A percentile compares a stretch with the other conserved stretches of the same genome.
phyloP scores from a whole-genome alignment of 2,888 invertebrate genomes.

The Caenorhabditis japonica region DNA sequence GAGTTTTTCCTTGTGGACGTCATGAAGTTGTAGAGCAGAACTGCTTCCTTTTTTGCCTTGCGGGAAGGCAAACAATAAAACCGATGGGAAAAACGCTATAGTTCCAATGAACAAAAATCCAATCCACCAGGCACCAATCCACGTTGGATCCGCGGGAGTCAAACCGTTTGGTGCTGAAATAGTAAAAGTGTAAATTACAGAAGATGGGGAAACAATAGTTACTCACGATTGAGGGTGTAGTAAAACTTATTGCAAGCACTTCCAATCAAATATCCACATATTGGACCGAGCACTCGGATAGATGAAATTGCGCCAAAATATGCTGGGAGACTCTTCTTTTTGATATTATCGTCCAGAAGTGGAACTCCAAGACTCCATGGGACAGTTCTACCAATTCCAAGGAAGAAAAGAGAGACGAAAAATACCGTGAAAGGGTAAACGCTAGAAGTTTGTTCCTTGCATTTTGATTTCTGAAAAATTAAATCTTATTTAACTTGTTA shows the following conservation, averaged over 20 bases:
- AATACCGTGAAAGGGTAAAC: conserved; percentile 72
- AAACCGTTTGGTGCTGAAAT: conserved; percentile 70
- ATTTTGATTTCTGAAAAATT: conserved; percentile 61
- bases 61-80: conserved; percentile 78
- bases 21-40: conserved; percentile 40
- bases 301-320: conserved; percentile 77
- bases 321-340: conserved; percentile 73
- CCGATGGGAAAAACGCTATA: conserved; percentile 67
- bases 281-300: conserved; percentile 76
- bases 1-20: conserved; percentile 42
- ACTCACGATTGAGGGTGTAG: conserved; percentile 68
- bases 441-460: conserved; percentile 64
- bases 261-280: conserved; percentile 77
- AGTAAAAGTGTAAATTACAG: background rate
- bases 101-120: conserved; percentile 77
- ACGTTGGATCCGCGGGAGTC: conserved; percentile 77
- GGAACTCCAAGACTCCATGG: conserved; percentile 77
- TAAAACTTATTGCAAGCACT: conserved; percentile 72
- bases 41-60: conserved; percentile 43
- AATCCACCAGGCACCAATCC: conserved; percentile 80
- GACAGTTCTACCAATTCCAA: conserved; percentile 75
- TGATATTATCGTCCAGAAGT: conserved; percentile 77
- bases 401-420: conserved; percentile 71
- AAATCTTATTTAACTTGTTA: background rate
- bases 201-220: background rate